Base-by-base conservation (phyloP, 2,888 invertebrate genomes). In the Calameuta filiformis region DNA sequence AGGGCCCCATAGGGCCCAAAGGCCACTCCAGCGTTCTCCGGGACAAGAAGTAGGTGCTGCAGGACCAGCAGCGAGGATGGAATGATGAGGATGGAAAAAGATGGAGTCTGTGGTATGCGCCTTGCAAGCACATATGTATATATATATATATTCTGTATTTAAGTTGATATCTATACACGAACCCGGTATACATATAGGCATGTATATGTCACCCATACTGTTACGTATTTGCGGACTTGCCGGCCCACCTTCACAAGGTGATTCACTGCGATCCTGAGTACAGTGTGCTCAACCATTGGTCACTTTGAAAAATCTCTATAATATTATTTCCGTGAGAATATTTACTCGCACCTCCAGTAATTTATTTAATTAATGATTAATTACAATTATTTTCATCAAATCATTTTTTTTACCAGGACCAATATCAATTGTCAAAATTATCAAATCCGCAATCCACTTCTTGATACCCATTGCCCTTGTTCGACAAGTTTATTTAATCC, bases 181-280 rank as follows among this genome's bases (percentile, higher is more conserved):
- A 79, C 81, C 82, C 81, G 83, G 77, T 76, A 73, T 78, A 76
- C 77, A 75, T 79, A 69, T 56, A 15, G 23, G 9, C 56, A 9
- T 1, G 9, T 56, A 56, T 56, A 56, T 15, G 56, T 56, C 56
- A 56, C 56, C 56, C 9, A 56, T 23, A 56, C 56, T 56, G 56
- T 56, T 23, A 12, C 40, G 56, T 75, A 68, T 40, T 76, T 68
- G 78, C 73, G 35, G 75, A 56, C 75, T 73, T 73, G 78, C 78
- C 78, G 73, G 76, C 86, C 88, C 89, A 87, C 89, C 88, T 89
- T 88, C 87, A 83, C 86, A 88, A 89, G 87, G 87, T 89, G 89
- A 89, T 89, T 89, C 89, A 88, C 85, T 87, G 87, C 84, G 81
- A 82, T 84, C 84, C 82, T 79, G 68, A 80, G 80, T 79, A 82